Evolutionary conservation across 2,888 invertebrate genomes (phyloP), one percentile per base, ranked within the genome.

Genomic region (Drosophila testacea): DNA sequence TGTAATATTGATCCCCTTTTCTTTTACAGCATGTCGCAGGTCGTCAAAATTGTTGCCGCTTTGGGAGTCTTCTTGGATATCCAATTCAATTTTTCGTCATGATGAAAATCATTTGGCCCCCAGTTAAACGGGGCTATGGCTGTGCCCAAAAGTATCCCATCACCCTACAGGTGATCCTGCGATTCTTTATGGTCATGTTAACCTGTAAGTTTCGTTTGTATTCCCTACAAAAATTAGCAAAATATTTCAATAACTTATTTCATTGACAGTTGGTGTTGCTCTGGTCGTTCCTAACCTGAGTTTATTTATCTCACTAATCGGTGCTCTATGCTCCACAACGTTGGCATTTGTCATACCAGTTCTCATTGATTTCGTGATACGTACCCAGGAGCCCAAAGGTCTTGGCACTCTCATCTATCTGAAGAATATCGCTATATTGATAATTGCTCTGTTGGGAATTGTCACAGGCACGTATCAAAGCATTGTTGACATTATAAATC

Each of bases 11-110:
- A 10, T 16, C 1, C 10, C 13, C 4, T 62, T 5, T 64, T 11
- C 4, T n/a, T 4, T 62, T 93, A 10, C 93, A 97, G 97, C 72
- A 92, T 97, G 73, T 96, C 97, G 54, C 95, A 96, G 92, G 94
- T 95, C 59, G 97, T 98, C 5, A 96, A 97, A 91, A 92, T 96
- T 6, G 94, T 97, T 71, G 97, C 98, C 89, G 96, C 97, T 0
- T 72, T 97, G 47, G 97, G 97, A 13, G 97, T 99, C 73, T 94
- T 98, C 87, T 94, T 81, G 96, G 98, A 0, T 99, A 98, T 92
- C 96, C 98, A 2, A 94, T 99, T n/a, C 99, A 99, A 93, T 96
- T 99, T 91, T 98, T 98, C 93, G 98, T 99, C 27, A 97, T 99
- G 4, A 95, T 98, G 61, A 95, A 95, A 57, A 96, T 99, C 72